These are phyloP conservation scores for Diaperis boleti DNA, from an alignment of 2,888 invertebrate species.

Conservation along the genomic window DNA sequence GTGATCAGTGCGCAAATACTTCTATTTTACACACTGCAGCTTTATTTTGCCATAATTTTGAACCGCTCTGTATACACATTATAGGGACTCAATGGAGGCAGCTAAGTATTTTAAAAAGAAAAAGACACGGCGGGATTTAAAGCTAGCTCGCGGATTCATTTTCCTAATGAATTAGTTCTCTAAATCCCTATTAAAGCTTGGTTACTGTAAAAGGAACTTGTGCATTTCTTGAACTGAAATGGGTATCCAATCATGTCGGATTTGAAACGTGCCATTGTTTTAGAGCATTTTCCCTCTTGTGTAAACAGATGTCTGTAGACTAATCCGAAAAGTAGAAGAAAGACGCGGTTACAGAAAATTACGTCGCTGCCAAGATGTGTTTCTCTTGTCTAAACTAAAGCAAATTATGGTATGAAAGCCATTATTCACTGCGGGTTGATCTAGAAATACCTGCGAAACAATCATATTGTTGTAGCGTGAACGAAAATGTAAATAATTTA, in stretches of 20 bases:
- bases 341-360: slow-evolving; percentile 33
- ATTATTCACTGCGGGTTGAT: slow-evolving; percentile 25
- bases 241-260: slow-evolving; percentile 53
- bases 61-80: no score
- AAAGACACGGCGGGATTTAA: slow-evolving; percentile 1
- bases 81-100: no score
- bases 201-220: slow-evolving; percentile 26
- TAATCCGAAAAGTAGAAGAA: slow-evolving; percentile 39
- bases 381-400: slow-evolving; percentile 17
- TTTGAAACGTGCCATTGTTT: slow-evolving; percentile 45
- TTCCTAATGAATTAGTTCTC: slow-evolving; percentile 36
- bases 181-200: slow-evolving; percentile 31
- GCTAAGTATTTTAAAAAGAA: no score
- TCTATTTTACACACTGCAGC: no score
- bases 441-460: slow-evolving; percentile 23
- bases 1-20: no score
- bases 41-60: no score
- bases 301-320: slow-evolving; percentile 41
- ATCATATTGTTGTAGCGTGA: slow-evolving; percentile 3
- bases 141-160: slow-evolving; percentile 18
- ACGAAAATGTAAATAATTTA: slow-evolving; percentile 21
- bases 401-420: slow-evolving; percentile 26
- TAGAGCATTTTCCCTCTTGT: slow-evolving; percentile 37
- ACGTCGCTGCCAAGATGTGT: slow-evolving; percentile 19
- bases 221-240: slow-evolving; percentile 45